Base-by-base conservation (phyloP, 2,888 invertebrate species). In the Ashinkailepas kermadecensis region DNA sequence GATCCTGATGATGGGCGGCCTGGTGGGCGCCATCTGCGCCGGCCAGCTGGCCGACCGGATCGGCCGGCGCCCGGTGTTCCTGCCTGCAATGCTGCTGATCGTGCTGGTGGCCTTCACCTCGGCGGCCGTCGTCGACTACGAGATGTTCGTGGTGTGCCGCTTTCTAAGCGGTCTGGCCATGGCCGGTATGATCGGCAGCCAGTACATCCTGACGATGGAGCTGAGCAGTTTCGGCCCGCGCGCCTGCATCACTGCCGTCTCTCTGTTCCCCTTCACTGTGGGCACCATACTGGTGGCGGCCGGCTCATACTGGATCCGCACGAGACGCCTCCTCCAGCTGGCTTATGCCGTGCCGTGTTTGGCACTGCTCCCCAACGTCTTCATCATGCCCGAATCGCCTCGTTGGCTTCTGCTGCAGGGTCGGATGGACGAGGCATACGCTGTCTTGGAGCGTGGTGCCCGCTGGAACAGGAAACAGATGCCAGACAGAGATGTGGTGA, bases 361-460 rank as follows among this genome's bases (percentile, higher is more conserved):
- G 59, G 84, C 93, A 64, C 88, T 92, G 84, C 86, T 91, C 58
- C 83, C 86, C 4, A 89, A 90, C 84, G 88, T 88, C 82, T 90
- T 90, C 90, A 86, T 93, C 12, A 88, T 94, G 81, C 93, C 93
- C 0, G 94, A 94, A 88, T 94, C 94, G 6, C 94, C 94, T 0
- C 89, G 94, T 81, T 94, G 94, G 94, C 88, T 94, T 15, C 89
- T 93, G 78, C 91, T 92, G 15, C 90, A 91, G 2, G 93, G 93
- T 0, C 89, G 89, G 83, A 89, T 90, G 81, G 90, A 91, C 58
- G 88, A 91, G 84, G 92, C 94, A 0, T 88, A 25, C n/a, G 21
- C 8, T 18, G 56, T 78, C 18, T 56, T 78, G 56, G 21, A 7
- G 56, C 15, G n/a, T 2, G 56, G 18, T 21, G 78, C 78, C 9